These are phyloP conservation scores for Plebejus melissa DNA, from an alignment of 2,888 invertebrate genomes.

Conservation along the genomic window DNA sequence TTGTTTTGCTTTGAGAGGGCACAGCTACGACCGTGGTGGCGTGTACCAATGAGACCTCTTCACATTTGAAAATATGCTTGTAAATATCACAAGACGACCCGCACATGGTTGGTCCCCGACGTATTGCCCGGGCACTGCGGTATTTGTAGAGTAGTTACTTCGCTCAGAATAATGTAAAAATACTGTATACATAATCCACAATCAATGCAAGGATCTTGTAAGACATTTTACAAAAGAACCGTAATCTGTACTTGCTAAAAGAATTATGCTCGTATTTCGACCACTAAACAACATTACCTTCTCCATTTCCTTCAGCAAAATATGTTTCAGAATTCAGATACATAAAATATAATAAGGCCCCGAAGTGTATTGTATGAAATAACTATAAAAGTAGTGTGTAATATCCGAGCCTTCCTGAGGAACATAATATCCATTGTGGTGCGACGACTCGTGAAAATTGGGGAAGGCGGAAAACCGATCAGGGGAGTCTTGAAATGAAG, in stretches of 20 bases:
- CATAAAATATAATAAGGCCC: background rate
- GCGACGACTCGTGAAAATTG: constrained; percentile 23
- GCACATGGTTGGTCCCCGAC: too few species aligned
- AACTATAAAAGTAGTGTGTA: constrained; percentile 13
- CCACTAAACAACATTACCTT: background rate
- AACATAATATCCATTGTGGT: constrained; percentile 21
- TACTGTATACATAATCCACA: too few species aligned
- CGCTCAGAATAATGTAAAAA: too few species aligned
- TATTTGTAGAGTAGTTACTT: too few species aligned
- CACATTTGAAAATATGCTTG: too few species aligned
- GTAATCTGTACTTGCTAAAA: background rate
- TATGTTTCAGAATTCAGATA: constrained; percentile 3
- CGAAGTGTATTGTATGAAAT: background rate
- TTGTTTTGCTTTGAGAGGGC: too few species aligned
- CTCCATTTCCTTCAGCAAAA: constrained; percentile 10
- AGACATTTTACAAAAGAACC: background rate
- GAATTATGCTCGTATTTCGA: background rate
- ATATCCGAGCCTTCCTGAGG: constrained; percentile 10
- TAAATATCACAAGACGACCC: too few species aligned
- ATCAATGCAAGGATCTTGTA: too few species aligned
- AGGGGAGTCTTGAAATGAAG: background rate
- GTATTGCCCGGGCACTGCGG: too few species aligned
- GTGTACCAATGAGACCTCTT: too few species aligned
- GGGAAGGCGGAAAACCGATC: background rate
- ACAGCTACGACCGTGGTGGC: too few species aligned